Base-by-base conservation (phyloP, 2,113 vertebrate species). In the Neopipo cinnamomea region DNA sequence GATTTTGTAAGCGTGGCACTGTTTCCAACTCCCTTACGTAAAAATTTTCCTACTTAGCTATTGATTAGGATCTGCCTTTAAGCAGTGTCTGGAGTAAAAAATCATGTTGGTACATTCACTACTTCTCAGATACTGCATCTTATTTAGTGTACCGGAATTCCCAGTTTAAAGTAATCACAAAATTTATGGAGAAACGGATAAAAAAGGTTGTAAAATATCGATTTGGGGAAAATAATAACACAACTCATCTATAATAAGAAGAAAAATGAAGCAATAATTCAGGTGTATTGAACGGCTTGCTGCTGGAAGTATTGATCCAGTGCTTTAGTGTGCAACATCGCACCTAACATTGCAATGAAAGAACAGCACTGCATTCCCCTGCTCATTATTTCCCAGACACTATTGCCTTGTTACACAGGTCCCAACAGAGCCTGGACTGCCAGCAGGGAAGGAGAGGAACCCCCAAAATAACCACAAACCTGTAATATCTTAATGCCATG, bases 171-270 rank as follows among this genome's bases (percentile, higher is more conserved):
- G 98, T 99, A 99, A 99, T 99, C 99, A 99, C 98, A 97, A 98
- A 99, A 99, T 99, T 99, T 99, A 99, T 99, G 99, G 99, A 99
- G 98, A 99, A 99, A 99, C 98, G 98, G 99, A 99, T 99, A 99
- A 99, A 99, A 99, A 99, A 99, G 99, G 99, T 99, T 99, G 99
- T 99, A 99, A 98, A 99, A 98, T 99, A 99, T 99, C 97, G 99
- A 99, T 99, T 98, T 93, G 97, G 96, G 97, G 97, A 98, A 98
- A 98, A 98, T 98, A 98, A 98, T 98, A 99, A 98, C 97, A 98
- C 98, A 98, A 98, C 98, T 99, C 98, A 99, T 99, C 98, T 99
- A 98, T 99, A 99, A 99, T 99, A 99, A 99, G 98, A 98, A 98
- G 98, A 99, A 99, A 99, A 99, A 99, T 99, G 99, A 99, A 99